Evolutionary conservation across 2,113 vertebrate species (phyloP).

Genomic region (Leucopsar rothschildi): DNA sequence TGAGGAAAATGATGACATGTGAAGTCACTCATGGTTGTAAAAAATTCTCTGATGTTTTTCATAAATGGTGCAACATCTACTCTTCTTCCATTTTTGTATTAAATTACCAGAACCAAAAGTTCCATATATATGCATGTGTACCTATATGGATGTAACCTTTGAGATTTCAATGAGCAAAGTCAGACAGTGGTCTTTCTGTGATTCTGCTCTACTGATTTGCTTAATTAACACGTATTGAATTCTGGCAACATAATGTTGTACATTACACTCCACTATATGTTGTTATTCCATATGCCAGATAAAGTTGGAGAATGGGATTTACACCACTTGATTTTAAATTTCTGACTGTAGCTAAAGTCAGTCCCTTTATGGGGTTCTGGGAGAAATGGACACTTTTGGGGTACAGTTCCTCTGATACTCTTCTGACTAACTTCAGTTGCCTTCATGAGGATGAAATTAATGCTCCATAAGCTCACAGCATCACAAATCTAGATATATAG

Average conservation of each 20-base stretch:
- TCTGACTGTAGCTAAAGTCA: background rate
- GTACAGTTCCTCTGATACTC: background rate
- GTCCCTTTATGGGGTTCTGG: background rate
- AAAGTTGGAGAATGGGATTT: background rate
- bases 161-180: background rate
- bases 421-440: background rate
- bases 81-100: background rate
- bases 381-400: background rate
- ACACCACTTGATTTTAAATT: background rate
- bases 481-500: background rate
- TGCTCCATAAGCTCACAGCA: background rate
- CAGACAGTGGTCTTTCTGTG: background rate
- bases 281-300: background rate
- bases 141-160: background rate
- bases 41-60: background rate
- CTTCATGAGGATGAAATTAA: background rate
- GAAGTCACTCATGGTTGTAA: background rate
- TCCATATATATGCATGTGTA: background rate
- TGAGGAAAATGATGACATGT: background rate
- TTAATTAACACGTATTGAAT: background rate
- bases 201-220: background rate
- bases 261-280: background rate
- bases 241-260: background rate
- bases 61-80: background rate
- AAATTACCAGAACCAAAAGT: background rate